Conservation (phyloP, 37 sponge, comb jelly and placozoan genomes). For the Cliona cf. orientalis region DNA sequence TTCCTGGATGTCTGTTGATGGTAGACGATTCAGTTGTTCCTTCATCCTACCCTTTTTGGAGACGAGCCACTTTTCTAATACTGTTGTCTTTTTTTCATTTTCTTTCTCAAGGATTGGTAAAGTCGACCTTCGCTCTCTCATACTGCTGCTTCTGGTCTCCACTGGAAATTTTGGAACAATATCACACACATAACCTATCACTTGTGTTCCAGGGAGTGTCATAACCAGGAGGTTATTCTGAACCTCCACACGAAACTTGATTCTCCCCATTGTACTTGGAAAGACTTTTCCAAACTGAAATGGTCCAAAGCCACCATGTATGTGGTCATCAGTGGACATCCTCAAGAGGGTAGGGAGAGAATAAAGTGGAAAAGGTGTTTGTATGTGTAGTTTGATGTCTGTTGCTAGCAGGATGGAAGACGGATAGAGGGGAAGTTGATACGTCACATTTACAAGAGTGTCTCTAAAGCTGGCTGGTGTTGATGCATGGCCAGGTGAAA, state of each 20-base stretch:
- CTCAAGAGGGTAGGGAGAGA: conserved; percentile 8
- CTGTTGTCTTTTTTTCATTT: too few relatives aligned
- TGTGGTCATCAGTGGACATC: conserved; percentile 2
- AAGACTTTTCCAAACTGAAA: conserved; percentile 13
- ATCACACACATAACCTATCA: conserved; percentile 29
- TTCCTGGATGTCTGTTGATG: too few relatives aligned
- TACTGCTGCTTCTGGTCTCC: background rate
- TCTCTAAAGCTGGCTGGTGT: background rate
- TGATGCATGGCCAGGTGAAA: background rate
- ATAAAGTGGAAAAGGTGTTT: conserved; percentile 9
- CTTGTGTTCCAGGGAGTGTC: conserved; percentile 27
- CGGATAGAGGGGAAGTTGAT: conserved; percentile 15
- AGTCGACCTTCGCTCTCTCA: background rate
- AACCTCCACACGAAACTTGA: conserved; percentile 10
- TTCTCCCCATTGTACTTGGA: background rate
- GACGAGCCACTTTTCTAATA: too few relatives aligned
- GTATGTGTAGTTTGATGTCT: background rate
- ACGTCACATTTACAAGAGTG: background rate
- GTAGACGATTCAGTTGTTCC: too few relatives aligned
- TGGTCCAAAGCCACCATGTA: conserved; percentile 27
- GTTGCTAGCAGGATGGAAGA: conserved; percentile 15
- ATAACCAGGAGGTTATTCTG: background rate
- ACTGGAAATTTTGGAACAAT: conserved; percentile 14
- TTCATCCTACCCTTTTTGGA: too few relatives aligned
- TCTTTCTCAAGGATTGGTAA: too few relatives aligned